A percentile compares a stretch with the other conserved stretches of the same genome.
Evolutionary conservation across 2,113 vertebrate species (phyloP).

Genomic region (rabbit (Oryctolagus cuniculus)): DNA sequence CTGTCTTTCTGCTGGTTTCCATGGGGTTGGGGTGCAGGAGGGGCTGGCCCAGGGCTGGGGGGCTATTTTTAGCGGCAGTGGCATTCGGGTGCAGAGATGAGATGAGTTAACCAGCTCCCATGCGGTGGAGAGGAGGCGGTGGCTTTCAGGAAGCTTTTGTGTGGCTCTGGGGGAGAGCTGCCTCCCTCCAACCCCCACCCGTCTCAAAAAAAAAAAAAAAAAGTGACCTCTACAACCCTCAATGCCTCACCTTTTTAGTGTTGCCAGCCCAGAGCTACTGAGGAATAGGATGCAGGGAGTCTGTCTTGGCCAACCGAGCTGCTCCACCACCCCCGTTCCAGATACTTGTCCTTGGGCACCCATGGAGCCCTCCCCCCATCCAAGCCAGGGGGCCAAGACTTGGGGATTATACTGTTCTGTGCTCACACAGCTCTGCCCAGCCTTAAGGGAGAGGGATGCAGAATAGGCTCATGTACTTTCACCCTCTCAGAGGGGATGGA

Average conservation of each 20-base stretch:
- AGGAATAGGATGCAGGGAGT: not conserved
- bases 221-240: not conserved
- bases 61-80: constrained; percentile 82
- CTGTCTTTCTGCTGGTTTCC: constrained; percentile 69
- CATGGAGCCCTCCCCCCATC: not conserved
- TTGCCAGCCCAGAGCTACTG: not conserved
- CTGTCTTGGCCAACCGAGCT: not conserved
- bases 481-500: constrained; percentile 46
- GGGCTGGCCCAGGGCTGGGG: constrained; percentile 69
- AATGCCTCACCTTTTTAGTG: not conserved
- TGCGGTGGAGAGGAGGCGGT: constrained; percentile 75
- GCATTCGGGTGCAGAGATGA: constrained; percentile 81
- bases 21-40: constrained; percentile 81
- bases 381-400: constrained; percentile 51
- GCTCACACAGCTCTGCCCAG: constrained; percentile 68
- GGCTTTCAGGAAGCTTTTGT: constrained; percentile 73
- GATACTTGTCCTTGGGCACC: constrained; percentile 62
- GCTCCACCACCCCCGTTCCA: not conserved
- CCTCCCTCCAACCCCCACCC: not conserved
- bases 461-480: constrained; percentile 3
- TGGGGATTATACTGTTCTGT: constrained; percentile 49
- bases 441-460: constrained; percentile 26
- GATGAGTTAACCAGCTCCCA: constrained; percentile 85
- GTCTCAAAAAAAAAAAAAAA: constrained; percentile 4
- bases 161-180: constrained; percentile 46